Conservation (phyloP, 2,113 vertebrate genomes). For the Riparia riparia region DNA sequence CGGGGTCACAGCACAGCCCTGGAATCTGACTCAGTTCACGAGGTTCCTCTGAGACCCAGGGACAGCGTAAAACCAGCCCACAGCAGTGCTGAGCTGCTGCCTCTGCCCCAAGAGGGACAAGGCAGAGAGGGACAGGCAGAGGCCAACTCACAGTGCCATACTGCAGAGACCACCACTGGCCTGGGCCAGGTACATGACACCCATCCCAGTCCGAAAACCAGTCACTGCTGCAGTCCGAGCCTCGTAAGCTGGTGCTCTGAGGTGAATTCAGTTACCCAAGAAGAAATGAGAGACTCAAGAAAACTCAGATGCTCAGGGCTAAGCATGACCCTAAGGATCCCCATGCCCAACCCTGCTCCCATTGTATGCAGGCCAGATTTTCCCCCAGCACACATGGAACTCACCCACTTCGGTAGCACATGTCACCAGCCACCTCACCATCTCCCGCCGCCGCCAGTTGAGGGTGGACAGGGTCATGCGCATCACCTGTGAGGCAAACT, state of each 20-base stretch:
- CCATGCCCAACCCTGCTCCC: not conserved
- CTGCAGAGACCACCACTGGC: not conserved
- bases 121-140: not conserved
- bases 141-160: not conserved
- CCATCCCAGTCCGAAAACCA: not conserved
- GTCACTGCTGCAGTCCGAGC: not conserved
- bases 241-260: not conserved
- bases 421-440: constrained; percentile 99
- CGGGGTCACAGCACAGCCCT: not conserved
- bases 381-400: not conserved
- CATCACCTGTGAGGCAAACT: constrained; percentile 87
- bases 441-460: constrained; percentile 97
- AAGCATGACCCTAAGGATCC: not conserved
- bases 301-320: not conserved
- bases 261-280: not conserved
- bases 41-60: not conserved
- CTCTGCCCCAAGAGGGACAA: not conserved
- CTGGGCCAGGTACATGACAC: not conserved
- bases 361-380: accelerated
- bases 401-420: constrained; percentile 98
- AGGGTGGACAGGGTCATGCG: constrained; percentile 97
- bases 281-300: not conserved
- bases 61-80: not conserved
- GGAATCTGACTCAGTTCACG: accelerated
- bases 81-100: not conserved